Percentiles rank a stretch among this genome's conserved stretches.
Conservation (phyloP, 2,888 invertebrate species). For the Chloroclysta siterata region DNA sequence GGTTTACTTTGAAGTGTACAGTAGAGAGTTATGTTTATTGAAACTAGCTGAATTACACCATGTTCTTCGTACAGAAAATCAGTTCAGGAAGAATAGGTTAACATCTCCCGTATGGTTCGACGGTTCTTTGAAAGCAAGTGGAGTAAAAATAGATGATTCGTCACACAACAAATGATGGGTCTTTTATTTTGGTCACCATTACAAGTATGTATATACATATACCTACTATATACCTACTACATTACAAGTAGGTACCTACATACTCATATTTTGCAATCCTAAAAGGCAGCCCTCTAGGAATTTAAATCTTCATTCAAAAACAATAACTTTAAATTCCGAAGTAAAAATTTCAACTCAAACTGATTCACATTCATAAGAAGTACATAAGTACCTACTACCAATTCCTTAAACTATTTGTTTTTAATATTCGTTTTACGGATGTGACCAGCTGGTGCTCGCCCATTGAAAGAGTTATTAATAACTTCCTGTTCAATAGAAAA, state of each 20-base stretch:
- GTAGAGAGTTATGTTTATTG: conserved; percentile 68
- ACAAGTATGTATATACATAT: too few species aligned
- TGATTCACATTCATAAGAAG: too few species aligned
- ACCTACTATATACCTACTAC: background rate
- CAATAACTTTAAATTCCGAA: too few species aligned
- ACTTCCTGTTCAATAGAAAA: conserved; percentile 44
- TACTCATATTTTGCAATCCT: too few species aligned
- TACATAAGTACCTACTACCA: background rate
- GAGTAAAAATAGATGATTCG: conserved; percentile 37
- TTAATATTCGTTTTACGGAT: conserved; percentile 47
- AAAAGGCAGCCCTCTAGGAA: too few species aligned
- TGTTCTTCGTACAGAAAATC: conserved; percentile 56
- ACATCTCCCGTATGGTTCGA: conserved; percentile 52
- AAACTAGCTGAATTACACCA: conserved; percentile 58
- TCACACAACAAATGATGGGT: conserved; percentile 27
- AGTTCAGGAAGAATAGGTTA: conserved; percentile 57
- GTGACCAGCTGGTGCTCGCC: conserved; percentile 49
- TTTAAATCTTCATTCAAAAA: too few species aligned
- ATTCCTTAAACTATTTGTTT: conserved; percentile 50
- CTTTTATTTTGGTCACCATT: background rate
- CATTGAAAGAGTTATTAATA: conserved; percentile 42
- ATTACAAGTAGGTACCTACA: too few species aligned
- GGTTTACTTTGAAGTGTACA: conserved; percentile 70
- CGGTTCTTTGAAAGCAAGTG: conserved; percentile 19
- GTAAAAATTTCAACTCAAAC: too few species aligned